Base-by-base conservation (phyloP, 1,140 invertebrate genomes). In the Drosophila albomicans region DNA sequence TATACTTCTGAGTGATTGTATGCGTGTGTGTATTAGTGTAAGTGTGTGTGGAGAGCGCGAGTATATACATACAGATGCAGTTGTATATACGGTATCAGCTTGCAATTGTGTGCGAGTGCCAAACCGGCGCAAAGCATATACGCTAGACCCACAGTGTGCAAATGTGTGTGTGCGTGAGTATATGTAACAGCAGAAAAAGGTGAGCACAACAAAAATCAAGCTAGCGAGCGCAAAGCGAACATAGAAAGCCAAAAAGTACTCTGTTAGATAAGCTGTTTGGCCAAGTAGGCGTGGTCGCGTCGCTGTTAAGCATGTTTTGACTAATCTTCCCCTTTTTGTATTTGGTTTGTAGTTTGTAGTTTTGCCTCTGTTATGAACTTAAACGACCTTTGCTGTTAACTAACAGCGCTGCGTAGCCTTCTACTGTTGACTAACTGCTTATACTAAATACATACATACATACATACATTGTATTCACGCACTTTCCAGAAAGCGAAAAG, bases 141-240 rank as follows among this genome's bases (percentile, higher is more conserved):
- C 46, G 16, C 46, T 16, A 16, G 16, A 38, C 32, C 4, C 5
- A 52, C n/a, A 51, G 43, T 28, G 10, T 43, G 15, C 69, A 38
- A 8, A 30, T 81, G 76, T 62, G 46, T 70, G 65, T 63, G 75
- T 75, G 43, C 59, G 41, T 49, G 54, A 11, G 54, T 51, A 63
- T 84, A 65, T 73, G 76, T 75, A 82, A 68, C 30, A 63, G 68
- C 76, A 84, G 84, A 87, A 87, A 87, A 88, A 82, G 77, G 84
- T 87, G 84, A 87, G 84, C 84, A 87, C 84, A 87, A 87, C 84
- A 87, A 79, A 87, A 86, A 78, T 69, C 68, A 87, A 74, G 79
- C 66, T 68, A 79, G 79, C 32, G 32, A 38, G 35, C 35, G 35
- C 64, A 84, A 80, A 69, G 61, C 73, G 54, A 35, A 70, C 58